Evolutionary conservation across 2,888 invertebrate species (phyloP), one percentile per base, ranked within the genome.

Genomic region (Flexamia atlantica): DNA sequence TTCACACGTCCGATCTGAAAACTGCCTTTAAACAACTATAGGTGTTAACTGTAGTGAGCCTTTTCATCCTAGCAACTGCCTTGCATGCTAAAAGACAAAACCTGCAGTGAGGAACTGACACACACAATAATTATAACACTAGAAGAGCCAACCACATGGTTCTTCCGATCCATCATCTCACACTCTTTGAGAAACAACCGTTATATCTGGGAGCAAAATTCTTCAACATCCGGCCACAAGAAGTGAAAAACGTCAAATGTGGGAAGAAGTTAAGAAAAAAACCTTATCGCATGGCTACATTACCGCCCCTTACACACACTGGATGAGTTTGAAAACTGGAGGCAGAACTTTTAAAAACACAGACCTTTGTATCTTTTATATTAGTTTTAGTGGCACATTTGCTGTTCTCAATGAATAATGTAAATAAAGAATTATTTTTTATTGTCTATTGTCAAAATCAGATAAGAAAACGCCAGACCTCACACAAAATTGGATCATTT

Each of bases 101-200:
- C 68, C 4, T 68, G 30, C 68, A 68, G 68, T 5, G 68, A 68
- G 68, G 53, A 53, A 53, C 53, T 53, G 53, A 72, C 40, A 40
- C 20, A 72, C 72, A 72, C 72, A 72, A 72, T 40, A 40, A 72
- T n/a, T n/a, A n/a, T n/a, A 70, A 70, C 70, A 70, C 36, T 30
- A 70, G 70, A 70, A 70, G 70, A 70, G n/a, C n/a, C n/a, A n/a
- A n/a, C n/a, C n/a, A n/a, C n/a, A n/a, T n/a, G n/a, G n/a, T n/a
- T n/a, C 53, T 72, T 40, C 72, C 72, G 72, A 72, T 72, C 72
- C 72, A 72, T 40, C 72, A 17, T 72, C 40, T 40, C 72, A 32
- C 72, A 72, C 40, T 40, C 72, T 72, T 40, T 20, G 42, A 40
- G 42, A 72, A 72, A 72, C 42, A 72, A 72, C 72, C 72, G 72